A percentile compares a stretch with the other conserved stretches of the same genome.
These are phyloP conservation scores for Rhagoletis pomonella DNA, from an alignment of 1,140 invertebrate genomes.

Conservation along the genomic window DNA sequence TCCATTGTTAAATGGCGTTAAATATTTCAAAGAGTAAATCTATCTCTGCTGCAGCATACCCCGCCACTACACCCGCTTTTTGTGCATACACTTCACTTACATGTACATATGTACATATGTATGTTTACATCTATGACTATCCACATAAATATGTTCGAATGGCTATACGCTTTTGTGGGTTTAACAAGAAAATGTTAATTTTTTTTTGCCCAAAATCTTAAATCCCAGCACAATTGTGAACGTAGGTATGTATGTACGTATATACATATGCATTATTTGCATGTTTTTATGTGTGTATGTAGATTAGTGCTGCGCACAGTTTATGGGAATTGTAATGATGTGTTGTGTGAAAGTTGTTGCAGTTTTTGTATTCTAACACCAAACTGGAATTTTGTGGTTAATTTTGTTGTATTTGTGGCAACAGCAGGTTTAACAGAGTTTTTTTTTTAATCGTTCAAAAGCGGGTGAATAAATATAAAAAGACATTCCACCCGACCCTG, in stretches of 20 bases:
- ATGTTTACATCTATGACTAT: background rate
- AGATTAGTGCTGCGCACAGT: background rate
- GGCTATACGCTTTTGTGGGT: background rate
- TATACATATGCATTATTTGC: no score
- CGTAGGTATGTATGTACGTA: background rate
- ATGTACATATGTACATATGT: background rate
- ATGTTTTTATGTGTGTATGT: background rate
- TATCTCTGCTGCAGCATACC: background rate
- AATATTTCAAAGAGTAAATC: constrained; percentile 44
- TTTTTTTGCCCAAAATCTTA: background rate
- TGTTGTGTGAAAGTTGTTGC: background rate
- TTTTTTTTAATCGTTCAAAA: background rate
- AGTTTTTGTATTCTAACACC: constrained; percentile 9
- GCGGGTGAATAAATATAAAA: no score
- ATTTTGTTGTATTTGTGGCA: constrained; percentile 40
- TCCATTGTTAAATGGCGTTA: constrained; percentile 30
- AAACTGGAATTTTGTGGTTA: constrained; percentile 29
- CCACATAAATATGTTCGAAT: no score
- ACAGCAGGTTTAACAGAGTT: constrained; percentile 28
- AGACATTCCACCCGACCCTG: no score
- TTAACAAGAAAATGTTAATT: constrained; percentile 44
- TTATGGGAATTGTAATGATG: constrained; percentile 29
- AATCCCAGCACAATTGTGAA: background rate
- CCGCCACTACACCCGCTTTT: background rate
- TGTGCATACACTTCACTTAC: background rate